Percentiles rank a stretch among this genome's conserved stretches.
These are phyloP conservation scores for Mythimna vitellina DNA, from an alignment of 2,888 invertebrate genomes.

Conservation along the genomic window DNA sequence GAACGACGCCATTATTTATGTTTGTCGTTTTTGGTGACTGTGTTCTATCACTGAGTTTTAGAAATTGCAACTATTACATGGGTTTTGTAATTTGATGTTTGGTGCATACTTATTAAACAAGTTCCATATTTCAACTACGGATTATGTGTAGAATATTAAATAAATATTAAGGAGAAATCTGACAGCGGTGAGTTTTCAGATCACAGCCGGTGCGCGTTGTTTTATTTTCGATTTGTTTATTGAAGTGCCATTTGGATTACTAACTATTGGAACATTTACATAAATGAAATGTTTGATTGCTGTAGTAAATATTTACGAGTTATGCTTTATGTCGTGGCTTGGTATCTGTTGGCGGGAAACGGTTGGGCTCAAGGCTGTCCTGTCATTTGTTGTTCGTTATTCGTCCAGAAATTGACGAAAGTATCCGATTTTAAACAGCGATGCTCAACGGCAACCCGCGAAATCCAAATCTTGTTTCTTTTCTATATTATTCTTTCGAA, in stretches of 20 bases:
- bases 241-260: neutral
- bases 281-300: neutral
- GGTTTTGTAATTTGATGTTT: slow-evolving; percentile 18
- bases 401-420: slow-evolving; percentile 40
- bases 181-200: slow-evolving; percentile 67
- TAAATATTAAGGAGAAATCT: slow-evolving; percentile 54
- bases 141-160: slow-evolving; percentile 52
- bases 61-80: neutral
- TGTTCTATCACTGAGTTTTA: slow-evolving; percentile 1
- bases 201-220: slow-evolving; percentile 38
- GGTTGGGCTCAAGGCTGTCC: neutral
- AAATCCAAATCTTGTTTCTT: neutral
- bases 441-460: neutral
- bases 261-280: neutral
- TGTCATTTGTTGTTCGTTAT: neutral
- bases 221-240: slow-evolving; percentile 21
- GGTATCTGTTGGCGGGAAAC: slow-evolving; percentile 59
- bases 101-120: slow-evolving; percentile 12
- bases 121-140: slow-evolving; percentile 15
- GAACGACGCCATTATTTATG: slow-evolving; percentile 61
- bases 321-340: neutral
- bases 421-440: neutral
- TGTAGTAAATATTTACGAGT: neutral
- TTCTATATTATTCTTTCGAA: neutral
- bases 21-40: slow-evolving; percentile 34